Evolutionary conservation across 2,888 invertebrate species (phyloP), one percentile per base, ranked within the genome.

Genomic region (Drosophila infuscata): DNA sequence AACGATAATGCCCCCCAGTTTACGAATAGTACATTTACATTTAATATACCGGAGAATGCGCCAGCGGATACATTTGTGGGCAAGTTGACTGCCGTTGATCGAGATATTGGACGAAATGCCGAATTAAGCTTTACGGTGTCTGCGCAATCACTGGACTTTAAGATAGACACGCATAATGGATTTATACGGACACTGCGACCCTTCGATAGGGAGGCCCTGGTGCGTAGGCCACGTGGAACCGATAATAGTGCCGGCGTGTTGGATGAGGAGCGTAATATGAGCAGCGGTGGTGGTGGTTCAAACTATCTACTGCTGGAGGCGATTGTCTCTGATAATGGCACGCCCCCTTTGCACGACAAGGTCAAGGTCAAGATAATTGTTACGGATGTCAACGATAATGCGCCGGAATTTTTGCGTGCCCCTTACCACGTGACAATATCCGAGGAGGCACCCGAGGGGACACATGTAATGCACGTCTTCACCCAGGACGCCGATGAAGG

Each of bases 1-100:
- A 99, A 99, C 93, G 99, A 99, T 93, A 98, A 99, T 92, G 95
- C 96, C 36, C 99, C 99, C 0, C 95, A 96, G 91, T 99, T 99
- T 93, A 96, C 96, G 3, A 98, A 99, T 87, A 95, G 96, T 36
- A 97, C 97, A 20, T 99, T 99, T 93, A 96, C 96, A 70, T 98
- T 99, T 91, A 97, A 96, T 92, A 95, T 99, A 25, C 95, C 96
- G 61, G 98, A 98, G 94, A 98, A 98, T 92, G 97, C 97, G 79
- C 96, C 97, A 1, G 95, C 96, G 0, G 97, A 97, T 92, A 97
- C 98, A 0, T 98, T 98, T 93, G 97, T 99, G 35, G 98, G 99
- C 2, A 97, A 97, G 93, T 94, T 99, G 75, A 95, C 96, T 20
- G 99, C 99, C 0, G 95, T 95, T 25, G 99, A 99, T 93, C 95